Evolutionary conservation across 2,797 vertebrate species (phyloP).

Genomic region (Poeciliopsis gracilis): DNA sequence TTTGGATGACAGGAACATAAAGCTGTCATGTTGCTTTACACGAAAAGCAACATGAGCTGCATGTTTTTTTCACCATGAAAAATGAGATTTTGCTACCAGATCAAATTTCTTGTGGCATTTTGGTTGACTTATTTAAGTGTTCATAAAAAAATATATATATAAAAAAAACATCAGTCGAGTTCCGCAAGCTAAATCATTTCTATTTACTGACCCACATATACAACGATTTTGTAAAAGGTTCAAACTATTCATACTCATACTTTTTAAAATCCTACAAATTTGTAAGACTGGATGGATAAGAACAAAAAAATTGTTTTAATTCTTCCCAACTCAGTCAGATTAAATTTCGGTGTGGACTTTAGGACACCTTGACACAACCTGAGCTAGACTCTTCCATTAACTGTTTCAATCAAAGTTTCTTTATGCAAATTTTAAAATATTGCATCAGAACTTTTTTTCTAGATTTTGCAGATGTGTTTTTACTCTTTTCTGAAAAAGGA

Average conservation of each 20-base stretch:
- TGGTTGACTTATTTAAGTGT: neutral
- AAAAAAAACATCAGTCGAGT: neutral
- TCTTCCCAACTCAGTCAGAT: neutral
- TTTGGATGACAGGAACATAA: neutral
- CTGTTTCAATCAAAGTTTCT: neutral
- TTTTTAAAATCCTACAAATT: neutral
- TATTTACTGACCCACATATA: neutral
- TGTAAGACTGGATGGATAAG: neutral
- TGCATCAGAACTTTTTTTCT: too few relatives aligned
- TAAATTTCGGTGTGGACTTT: neutral
- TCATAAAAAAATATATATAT: neutral
- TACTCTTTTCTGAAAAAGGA: too few relatives aligned
- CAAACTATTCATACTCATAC: neutral
- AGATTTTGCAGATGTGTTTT: too few relatives aligned
- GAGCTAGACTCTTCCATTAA: neutral
- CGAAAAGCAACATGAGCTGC: neutral
- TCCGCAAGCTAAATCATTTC: neutral
- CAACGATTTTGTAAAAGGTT: neutral
- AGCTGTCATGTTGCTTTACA: neutral
- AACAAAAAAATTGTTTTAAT: neutral
- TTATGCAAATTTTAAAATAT: neutral
- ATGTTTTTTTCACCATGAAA: neutral
- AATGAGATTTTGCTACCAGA: neutral
- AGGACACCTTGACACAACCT: neutral
- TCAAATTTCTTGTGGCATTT: slow-evolving; percentile 4